Conservation (phyloP, 2,797 vertebrate genomes). For the Eutrigla gurnardus region DNA sequence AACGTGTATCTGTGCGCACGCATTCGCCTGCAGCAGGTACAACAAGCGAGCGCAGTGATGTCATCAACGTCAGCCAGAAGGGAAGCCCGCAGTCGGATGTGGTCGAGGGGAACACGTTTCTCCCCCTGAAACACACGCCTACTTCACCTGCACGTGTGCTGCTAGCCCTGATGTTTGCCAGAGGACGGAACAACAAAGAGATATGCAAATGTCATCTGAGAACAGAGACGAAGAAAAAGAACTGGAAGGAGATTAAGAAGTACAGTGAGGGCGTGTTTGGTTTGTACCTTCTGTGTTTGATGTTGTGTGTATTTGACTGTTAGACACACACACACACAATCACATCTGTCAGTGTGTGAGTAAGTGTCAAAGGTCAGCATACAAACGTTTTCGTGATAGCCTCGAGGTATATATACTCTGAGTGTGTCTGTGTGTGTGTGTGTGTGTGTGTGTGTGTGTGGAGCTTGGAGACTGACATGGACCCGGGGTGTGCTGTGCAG, state of each 20-base stretch:
- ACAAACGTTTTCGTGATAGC: slow-evolving; percentile 31
- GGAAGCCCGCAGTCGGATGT: slow-evolving; percentile 43
- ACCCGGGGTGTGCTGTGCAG: slow-evolving; percentile 70
- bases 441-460: slow-evolving; percentile 18
- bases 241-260: slow-evolving; percentile 31
- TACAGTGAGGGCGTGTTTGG: not conserved
- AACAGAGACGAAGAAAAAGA: slow-evolving; percentile 30
- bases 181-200: not conserved
- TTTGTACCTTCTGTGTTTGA: not conserved
- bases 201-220: slow-evolving; percentile 42
- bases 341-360: slow-evolving; percentile 25
- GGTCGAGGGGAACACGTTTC: slow-evolving; percentile 25
- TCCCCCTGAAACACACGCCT: slow-evolving; percentile 30
- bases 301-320: not conserved
- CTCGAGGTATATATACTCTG: not conserved
- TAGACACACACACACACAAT: slow-evolving; percentile 6
- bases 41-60: slow-evolving; percentile 49
- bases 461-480: slow-evolving; percentile 75
- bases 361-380: slow-evolving; percentile 48
- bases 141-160: slow-evolving; percentile 38
- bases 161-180: slow-evolving; percentile 4
- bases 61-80: slow-evolving; percentile 49
- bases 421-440: not conserved
- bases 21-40: slow-evolving; percentile 38
- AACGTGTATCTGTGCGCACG: not conserved